Conservation (phyloP, 2,888 invertebrate species). For the Junonia oenone region DNA sequence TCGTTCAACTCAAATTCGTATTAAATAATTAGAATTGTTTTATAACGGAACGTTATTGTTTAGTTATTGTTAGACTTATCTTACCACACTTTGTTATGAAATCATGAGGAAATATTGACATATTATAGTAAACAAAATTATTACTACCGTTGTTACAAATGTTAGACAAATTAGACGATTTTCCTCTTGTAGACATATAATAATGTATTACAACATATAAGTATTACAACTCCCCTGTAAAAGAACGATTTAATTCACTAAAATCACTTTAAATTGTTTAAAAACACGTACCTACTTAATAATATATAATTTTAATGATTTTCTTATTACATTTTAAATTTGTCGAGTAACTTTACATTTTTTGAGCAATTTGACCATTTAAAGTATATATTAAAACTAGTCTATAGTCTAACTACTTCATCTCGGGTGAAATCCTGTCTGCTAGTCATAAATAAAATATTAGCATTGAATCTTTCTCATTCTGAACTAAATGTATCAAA, state of each 20-base stretch:
- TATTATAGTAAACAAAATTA: not conserved
- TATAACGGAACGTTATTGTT: not conserved
- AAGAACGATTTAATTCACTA: no score
- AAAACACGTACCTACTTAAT: no score
- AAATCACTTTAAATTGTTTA: no score
- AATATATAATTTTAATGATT: not conserved
- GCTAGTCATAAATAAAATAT: no score
- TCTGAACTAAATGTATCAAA: not conserved
- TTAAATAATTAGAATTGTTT: not conserved
- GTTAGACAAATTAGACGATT: not conserved
- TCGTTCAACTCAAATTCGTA: conserved; percentile 2
- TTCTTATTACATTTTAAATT: not conserved
- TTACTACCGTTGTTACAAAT: not conserved
- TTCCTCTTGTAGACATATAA: no score
- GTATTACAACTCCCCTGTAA: no score
- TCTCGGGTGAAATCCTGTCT: no score
- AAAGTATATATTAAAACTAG: no score
- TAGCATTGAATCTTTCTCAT: no score
- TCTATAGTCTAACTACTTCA: no score
- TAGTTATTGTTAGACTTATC: not conserved
- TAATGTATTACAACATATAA: no score
- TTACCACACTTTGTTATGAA: not conserved
- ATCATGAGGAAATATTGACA: conserved; percentile 1
- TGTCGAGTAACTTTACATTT: not conserved
- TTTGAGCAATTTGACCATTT: no score